Conservation (phyloP, 2,113 vertebrate genomes). For the Antechinus stuartii region DNA sequence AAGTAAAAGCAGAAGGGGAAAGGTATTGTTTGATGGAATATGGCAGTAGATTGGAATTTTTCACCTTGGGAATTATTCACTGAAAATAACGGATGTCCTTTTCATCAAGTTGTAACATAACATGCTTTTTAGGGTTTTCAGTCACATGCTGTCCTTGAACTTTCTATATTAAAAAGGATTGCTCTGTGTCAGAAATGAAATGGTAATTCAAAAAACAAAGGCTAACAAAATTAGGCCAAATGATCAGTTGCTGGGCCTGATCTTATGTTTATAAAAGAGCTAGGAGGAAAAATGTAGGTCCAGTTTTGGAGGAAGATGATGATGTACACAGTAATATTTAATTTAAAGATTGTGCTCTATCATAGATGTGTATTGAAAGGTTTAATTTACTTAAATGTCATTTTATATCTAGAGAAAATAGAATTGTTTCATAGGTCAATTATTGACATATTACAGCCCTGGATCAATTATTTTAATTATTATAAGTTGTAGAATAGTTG, state of each 20-base stretch:
- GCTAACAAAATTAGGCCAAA: background rate
- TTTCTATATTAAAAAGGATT: slow-evolving; percentile 5
- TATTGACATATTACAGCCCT: background rate
- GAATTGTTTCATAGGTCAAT: background rate
- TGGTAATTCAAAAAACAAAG: background rate
- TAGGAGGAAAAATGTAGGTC: background rate
- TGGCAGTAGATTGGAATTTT: slow-evolving; percentile 78
- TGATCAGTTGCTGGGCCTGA: background rate
- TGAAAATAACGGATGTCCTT: slow-evolving; percentile 86
- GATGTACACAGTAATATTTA: background rate
- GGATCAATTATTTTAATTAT: background rate
- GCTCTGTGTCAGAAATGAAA: background rate
- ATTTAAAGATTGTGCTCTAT: background rate
- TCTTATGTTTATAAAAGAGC: background rate
- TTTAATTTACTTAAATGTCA: background rate
- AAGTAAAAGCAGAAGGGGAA: slow-evolving; percentile 78
- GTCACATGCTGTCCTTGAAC: slow-evolving; percentile 72
- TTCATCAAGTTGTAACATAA: slow-evolving; percentile 81
- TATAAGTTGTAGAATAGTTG: background rate
- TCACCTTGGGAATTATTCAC: slow-evolving; percentile 85
- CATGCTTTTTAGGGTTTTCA: slow-evolving; percentile 79
- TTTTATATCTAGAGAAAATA: background rate
- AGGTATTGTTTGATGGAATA: slow-evolving; percentile 83
- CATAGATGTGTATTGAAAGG: background rate
- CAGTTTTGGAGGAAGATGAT: background rate